Conservation (phyloP, 2,888 invertebrate species). For the Heteromurus nitidus region DNA sequence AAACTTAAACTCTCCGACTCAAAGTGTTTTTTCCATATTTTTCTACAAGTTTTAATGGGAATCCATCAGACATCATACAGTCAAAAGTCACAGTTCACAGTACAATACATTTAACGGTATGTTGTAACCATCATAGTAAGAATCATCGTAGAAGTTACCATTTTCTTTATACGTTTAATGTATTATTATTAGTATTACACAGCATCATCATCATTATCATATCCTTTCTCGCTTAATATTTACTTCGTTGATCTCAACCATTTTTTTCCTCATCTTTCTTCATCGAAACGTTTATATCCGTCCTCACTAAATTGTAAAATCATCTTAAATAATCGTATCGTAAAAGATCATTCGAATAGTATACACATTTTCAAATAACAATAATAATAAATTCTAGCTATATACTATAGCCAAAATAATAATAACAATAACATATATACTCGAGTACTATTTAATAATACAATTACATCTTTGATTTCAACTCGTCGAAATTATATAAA, state of each 20-base stretch:
- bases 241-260: constrained; percentile 16
- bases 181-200: constrained; percentile 49
- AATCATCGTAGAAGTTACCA: constrained; percentile 44
- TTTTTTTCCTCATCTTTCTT: constrained; percentile 28
- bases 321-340: no score
- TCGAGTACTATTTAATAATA: no score
- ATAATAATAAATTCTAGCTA: not conserved
- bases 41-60: constrained; percentile 70
- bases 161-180: constrained; percentile 27
- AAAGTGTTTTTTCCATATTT: constrained; percentile 56
- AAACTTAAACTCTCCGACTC: no score
- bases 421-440: no score
- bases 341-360: not conserved
- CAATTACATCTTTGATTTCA: constrained; percentile 2
- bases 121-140: constrained; percentile 54
- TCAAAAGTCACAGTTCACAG: constrained; percentile 72
- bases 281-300: no score
- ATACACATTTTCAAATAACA: not conserved
- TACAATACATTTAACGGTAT: constrained; percentile 67
- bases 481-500: not conserved
- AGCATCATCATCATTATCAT: not conserved
- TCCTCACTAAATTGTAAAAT: not conserved
- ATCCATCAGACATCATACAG: constrained; percentile 72
- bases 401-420: not conserved
- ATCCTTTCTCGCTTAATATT: no score